These are phyloP conservation scores for Panthera uncia DNA, from an alignment of 2,113 vertebrate genomes.

Conservation along the genomic window DNA sequence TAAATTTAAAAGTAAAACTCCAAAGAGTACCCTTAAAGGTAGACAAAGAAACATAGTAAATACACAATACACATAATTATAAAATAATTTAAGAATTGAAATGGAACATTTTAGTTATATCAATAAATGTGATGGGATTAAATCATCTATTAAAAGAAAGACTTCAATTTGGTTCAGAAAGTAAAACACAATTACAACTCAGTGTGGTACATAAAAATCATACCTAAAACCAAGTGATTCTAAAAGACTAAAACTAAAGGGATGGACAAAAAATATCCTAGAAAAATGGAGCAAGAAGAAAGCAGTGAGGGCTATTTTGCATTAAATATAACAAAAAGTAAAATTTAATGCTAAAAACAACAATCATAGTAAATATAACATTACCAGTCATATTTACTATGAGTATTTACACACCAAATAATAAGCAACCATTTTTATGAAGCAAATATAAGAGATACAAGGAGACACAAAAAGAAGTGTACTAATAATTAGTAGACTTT, in stretches of 20 bases:
- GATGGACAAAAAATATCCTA: neutral
- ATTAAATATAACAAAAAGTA: neutral
- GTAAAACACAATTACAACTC: neutral
- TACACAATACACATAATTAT: neutral
- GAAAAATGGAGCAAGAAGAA: neutral
- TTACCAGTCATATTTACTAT: neutral
- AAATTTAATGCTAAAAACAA: neutral
- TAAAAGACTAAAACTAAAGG: neutral
- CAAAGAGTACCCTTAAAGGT: neutral
- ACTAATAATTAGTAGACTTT: neutral
- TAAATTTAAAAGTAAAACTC: neutral
- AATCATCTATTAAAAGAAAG: neutral
- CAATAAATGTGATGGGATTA: neutral
- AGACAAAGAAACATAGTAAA: neutral
- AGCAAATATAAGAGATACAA: neutral
- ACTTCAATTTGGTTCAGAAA: neutral
- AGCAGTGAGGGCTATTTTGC: neutral
- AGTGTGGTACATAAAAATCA: neutral
- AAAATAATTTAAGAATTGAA: conserved; percentile 11
- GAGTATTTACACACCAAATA: neutral
- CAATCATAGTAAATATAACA: neutral
- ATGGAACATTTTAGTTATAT: neutral
- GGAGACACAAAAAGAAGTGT: neutral
- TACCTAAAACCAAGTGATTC: neutral
- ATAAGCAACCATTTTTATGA: neutral